Evolutionary conservation across 2,888 invertebrate genomes (phyloP).

Genomic region (Dryomyza anilis): DNA sequence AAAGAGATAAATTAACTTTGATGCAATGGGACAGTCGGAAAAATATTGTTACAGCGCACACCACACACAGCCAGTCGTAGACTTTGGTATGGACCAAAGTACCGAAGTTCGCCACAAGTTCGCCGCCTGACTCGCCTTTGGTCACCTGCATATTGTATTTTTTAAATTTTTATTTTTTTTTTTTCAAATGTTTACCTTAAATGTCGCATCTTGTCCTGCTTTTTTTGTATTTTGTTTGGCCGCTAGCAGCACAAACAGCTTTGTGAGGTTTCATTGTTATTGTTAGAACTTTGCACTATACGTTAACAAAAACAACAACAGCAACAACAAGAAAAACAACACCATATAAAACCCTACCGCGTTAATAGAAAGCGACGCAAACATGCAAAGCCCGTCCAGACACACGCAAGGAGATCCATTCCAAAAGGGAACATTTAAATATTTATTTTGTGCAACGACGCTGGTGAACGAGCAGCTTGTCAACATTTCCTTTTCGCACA

Average conservation of each 20-base stretch:
- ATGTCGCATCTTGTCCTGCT: not conserved
- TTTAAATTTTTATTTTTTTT: no score
- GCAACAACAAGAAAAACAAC: not conserved
- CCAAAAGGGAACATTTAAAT: slow-evolving; percentile 6
- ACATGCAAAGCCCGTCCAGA: slow-evolving; percentile 1
- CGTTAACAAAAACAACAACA: not conserved
- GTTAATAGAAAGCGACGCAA: not conserved
- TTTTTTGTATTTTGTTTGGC: no score
- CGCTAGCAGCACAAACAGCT: no score
- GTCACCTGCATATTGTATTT: no score
- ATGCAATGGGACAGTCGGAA: slow-evolving; percentile 39
- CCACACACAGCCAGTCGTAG: not conserved
- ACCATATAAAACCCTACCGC: no score
- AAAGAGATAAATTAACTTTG: slow-evolving; percentile 43
- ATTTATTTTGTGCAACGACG: slow-evolving; percentile 6
- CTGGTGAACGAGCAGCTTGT: not conserved
- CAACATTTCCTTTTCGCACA: slow-evolving; percentile 11
- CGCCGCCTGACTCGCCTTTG: not conserved
- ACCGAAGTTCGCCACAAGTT: slow-evolving; percentile 2
- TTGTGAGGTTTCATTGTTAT: slow-evolving; percentile 22
- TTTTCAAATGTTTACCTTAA: slow-evolving; percentile 11
- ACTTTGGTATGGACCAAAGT: not conserved
- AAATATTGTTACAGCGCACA: slow-evolving; percentile 19
- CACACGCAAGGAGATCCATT: not conserved
- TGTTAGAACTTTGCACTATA: not conserved